Evolutionary conservation across 2,888 invertebrate species (phyloP).

Genomic region (Melieria picta): DNA sequence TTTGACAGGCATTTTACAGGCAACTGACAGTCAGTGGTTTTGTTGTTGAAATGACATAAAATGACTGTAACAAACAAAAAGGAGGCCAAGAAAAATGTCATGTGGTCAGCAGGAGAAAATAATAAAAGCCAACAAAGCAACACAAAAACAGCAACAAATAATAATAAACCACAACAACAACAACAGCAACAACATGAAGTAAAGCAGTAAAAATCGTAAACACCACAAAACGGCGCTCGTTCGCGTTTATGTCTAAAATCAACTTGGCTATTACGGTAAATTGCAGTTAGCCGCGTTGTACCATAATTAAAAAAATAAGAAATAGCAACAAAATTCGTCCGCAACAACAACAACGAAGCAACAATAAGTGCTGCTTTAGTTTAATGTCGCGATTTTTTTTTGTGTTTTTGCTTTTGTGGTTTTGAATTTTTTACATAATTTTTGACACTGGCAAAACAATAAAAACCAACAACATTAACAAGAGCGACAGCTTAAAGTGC

Average conservation of each 20-base stretch:
- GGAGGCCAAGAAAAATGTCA: slow-evolving; percentile 14
- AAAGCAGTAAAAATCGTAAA: background rate
- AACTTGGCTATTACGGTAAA: slow-evolving; percentile 5
- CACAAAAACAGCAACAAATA: background rate
- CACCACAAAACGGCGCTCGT: background rate
- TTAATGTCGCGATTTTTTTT: background rate
- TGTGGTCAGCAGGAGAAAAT: slow-evolving; percentile 4
- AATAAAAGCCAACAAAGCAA: background rate
- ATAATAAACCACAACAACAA: background rate
- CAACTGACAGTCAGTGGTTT: too few species aligned
- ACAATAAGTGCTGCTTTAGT: too few species aligned
- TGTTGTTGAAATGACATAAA: too few species aligned
- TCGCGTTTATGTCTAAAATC: background rate
- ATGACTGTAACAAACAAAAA: slow-evolving; percentile 1
- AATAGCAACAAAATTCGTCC: background rate
- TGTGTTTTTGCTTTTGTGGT: background rate
- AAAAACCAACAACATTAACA: too few species aligned
- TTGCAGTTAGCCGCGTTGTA: background rate
- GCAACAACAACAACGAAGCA: background rate
- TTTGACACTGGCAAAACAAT: background rate
- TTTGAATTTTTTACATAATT: slow-evolving; percentile 3
- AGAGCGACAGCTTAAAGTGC: too few species aligned
- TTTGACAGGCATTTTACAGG: slow-evolving; percentile 41
- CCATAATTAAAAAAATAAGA: background rate
- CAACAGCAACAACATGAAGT: background rate